Conservation (phyloP, 35 echinoderm and acorn worm genomes). For the Ptychodera flava region DNA sequence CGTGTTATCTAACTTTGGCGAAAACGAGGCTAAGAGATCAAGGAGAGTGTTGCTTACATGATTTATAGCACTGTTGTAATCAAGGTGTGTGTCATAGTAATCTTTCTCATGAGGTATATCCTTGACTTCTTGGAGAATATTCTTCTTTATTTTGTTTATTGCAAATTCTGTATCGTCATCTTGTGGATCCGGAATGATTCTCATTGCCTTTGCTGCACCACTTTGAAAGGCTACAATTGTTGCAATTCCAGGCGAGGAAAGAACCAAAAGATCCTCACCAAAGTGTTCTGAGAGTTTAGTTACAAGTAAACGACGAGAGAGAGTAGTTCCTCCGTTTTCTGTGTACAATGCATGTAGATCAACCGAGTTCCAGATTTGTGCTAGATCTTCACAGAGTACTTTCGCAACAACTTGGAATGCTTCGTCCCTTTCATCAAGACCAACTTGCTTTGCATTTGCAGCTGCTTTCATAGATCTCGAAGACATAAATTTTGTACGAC, state of each 20-base stretch:
- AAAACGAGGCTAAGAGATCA: constrained; percentile 14
- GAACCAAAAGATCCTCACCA: constrained; percentile 31
- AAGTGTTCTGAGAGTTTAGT: constrained; percentile 38
- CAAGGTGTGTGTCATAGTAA: constrained; percentile 20
- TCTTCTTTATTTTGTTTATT: constrained; percentile 29
- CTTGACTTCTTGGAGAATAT: constrained; percentile 35
- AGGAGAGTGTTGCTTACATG: constrained; percentile 15
- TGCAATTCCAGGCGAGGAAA: constrained; percentile 58
- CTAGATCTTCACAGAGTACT: constrained; percentile 15
- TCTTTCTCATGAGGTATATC: neutral
- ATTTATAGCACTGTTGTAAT: neutral
- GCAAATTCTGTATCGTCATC: constrained; percentile 36
- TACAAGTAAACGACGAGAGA: constrained; percentile 35
- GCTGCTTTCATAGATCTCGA: too few species aligned
- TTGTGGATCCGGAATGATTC: constrained; percentile 15
- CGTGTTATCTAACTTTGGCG: constrained; percentile 34
- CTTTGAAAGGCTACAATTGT: constrained; percentile 34
- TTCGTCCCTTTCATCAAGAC: too few species aligned
- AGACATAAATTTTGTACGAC: constrained; percentile 15
- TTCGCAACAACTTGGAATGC: neutral
- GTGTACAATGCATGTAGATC: constrained; percentile 32
- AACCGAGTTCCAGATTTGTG: constrained; percentile 52
- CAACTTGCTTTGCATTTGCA: too few species aligned
- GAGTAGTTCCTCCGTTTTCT: constrained; percentile 10
- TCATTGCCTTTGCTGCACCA: neutral